Conservation (phyloP, 1,140 invertebrate species). For the Cepaea nemoralis region DNA sequence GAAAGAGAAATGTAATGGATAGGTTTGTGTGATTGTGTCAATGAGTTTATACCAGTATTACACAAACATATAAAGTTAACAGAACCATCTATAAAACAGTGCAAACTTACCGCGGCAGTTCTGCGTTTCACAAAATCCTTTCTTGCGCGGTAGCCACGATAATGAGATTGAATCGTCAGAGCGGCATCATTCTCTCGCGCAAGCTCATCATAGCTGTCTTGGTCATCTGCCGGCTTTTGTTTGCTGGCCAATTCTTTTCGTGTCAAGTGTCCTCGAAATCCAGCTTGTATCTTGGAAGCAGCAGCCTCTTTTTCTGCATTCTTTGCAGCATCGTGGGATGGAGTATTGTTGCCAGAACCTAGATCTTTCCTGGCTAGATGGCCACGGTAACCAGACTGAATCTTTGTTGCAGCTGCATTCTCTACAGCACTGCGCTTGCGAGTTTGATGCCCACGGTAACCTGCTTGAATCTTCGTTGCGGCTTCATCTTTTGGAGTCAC, state of each 20-base stretch:
- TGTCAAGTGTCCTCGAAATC: constrained; percentile 14
- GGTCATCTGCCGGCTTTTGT: background rate
- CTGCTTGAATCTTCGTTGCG: no score
- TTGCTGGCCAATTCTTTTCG: background rate
- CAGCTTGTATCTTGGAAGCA: constrained; percentile 61
- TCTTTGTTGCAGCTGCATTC: constrained; percentile 78
- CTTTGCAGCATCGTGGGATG: constrained; percentile 77
- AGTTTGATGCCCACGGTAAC: no score
- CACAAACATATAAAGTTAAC: no score
- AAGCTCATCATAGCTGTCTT: constrained; percentile 3
- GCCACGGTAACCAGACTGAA: constrained; percentile 82
- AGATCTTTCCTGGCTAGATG: constrained; percentile 79
- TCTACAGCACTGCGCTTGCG: background rate
- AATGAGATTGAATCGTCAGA: constrained; percentile 82
- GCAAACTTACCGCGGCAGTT: background rate
- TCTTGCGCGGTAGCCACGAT: constrained; percentile 80
- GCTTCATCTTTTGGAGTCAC: no score
- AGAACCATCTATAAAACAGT: no score
- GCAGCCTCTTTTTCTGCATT: constrained; percentile 18
- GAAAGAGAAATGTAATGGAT: no score
- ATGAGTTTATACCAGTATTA: no score
- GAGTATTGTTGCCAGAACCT: constrained; percentile 8
- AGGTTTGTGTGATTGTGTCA: no score
- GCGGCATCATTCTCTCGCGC: constrained; percentile 73
- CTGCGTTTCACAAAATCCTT: constrained; percentile 71